phyloP scores from a whole-genome alignment of 1,140 invertebrate genomes.

The Anthonomus grandis region DNA sequence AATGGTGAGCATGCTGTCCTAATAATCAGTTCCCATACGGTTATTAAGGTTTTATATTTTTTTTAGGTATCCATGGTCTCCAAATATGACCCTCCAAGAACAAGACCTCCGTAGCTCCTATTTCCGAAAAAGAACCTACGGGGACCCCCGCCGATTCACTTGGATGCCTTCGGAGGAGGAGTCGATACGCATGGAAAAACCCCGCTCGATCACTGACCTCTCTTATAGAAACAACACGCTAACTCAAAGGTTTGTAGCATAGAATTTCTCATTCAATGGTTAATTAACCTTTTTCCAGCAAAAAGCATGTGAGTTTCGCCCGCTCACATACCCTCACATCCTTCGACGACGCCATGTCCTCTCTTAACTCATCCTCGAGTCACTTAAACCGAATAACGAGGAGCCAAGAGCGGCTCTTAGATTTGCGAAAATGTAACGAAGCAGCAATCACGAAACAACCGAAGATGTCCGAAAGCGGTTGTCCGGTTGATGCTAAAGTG shows the following conservation, averaged over 20 bases:
- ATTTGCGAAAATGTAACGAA: constrained; percentile 56
- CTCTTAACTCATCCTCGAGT: constrained; percentile 49
- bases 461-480: constrained; percentile 22
- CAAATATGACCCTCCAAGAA: constrained; percentile 58
- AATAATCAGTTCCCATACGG: no score
- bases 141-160: constrained; percentile 69
- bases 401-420: constrained; percentile 68
- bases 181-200: constrained; percentile 65
- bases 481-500: constrained; percentile 72
- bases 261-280: no score
- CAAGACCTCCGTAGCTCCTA: constrained; percentile 72
- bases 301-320: constrained; percentile 89
- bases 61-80: constrained; percentile 55
- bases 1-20: constrained; percentile 34
- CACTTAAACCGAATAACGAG: constrained; percentile 52
- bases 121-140: constrained; percentile 69
- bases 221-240: constrained; percentile 26
- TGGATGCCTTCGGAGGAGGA: constrained; percentile 75
- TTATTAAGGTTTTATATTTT: neutral
- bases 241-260: constrained; percentile 23
- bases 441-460: constrained; percentile 51
- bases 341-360: constrained; percentile 64
- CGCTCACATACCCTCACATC: constrained; percentile 78
- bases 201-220: constrained; percentile 53
- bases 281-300: constrained; percentile 56